Percentiles rank a stretch among this genome's conserved stretches.
Conservation (phyloP, 1,140 invertebrate species). For the Olivierus martensii region DNA sequence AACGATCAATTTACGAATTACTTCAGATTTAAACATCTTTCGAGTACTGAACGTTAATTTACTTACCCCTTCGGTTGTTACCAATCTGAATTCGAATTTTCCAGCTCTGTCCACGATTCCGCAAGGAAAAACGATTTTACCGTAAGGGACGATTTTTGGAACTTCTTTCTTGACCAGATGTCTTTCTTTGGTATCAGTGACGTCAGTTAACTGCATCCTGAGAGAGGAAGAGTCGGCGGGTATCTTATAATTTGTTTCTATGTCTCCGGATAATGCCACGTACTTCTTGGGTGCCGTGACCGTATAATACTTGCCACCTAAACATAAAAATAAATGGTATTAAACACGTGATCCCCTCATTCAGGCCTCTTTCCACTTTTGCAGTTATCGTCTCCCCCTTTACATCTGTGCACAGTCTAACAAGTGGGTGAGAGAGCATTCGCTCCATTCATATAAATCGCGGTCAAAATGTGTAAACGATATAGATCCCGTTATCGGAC, state of each 20-base stretch:
- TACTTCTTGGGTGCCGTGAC: not conserved
- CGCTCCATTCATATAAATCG: too few relatives aligned
- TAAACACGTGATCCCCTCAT: too few relatives aligned
- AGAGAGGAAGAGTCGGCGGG: not conserved
- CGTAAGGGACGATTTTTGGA: not conserved
- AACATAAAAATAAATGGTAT: too few relatives aligned
- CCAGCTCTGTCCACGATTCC: slow-evolving; percentile 12
- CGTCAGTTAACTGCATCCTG: slow-evolving; percentile 1
- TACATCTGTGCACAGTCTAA: too few relatives aligned
- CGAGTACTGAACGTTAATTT: not conserved
- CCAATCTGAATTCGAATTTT: slow-evolving; percentile 6
- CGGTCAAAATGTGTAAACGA: too few relatives aligned
- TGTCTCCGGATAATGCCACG: not conserved
- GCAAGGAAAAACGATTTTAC: slow-evolving; percentile 15
- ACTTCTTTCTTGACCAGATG: slow-evolving; percentile 7
- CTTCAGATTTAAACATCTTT: too few relatives aligned
- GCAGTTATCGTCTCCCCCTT: too few relatives aligned
- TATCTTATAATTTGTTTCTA: slow-evolving; percentile 6
- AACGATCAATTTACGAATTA: not conserved
- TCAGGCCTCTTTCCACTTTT: too few relatives aligned
- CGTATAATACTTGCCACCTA: not conserved
- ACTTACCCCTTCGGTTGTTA: slow-evolving; percentile 5
- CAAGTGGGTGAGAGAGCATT: too few relatives aligned
- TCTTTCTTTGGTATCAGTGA: not conserved
- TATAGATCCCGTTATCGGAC: too few relatives aligned